A percentile compares a stretch with the other conserved stretches of the same genome.
phyloP scores from a whole-genome alignment of 2,797 vertebrate species.

The Apogon hyalosoma region DNA sequence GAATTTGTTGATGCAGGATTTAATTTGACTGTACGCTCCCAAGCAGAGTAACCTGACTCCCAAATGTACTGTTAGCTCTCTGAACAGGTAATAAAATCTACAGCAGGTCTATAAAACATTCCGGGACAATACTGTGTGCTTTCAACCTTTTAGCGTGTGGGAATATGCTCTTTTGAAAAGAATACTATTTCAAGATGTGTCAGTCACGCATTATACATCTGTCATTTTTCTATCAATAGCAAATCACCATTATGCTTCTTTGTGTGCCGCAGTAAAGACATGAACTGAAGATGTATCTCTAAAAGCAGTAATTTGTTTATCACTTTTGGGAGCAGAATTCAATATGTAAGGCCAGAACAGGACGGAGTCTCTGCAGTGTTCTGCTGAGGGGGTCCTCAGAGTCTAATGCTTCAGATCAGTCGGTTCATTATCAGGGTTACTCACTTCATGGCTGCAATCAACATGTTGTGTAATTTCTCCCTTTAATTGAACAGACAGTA shows the following conservation, averaged over 20 bases:
- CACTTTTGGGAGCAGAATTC: neutral
- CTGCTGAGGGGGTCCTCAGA: slow-evolving; percentile 30
- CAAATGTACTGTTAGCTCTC: neutral
- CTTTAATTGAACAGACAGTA: slow-evolving; percentile 37
- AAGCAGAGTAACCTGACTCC: neutral
- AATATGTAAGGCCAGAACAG: slow-evolving; percentile 10
- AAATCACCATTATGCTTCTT: neutral
- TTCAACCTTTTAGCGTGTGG: neutral
- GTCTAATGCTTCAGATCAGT: slow-evolving; percentile 49
- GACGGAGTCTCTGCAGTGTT: neutral
- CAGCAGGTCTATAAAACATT: neutral
- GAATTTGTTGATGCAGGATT: slow-evolving; percentile 4
- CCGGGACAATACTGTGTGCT: neutral
- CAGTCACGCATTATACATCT: neutral
- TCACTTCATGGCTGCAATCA: slow-evolving; percentile 61
- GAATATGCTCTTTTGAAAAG: neutral
- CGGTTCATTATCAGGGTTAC: slow-evolving; percentile 43
- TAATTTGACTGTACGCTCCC: neutral
- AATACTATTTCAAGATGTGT: neutral
- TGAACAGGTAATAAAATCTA: neutral
- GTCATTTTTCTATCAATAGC: neutral
- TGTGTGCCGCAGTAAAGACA: slow-evolving; percentile 2
- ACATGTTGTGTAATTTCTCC: slow-evolving; percentile 56
- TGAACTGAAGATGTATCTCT: neutral
- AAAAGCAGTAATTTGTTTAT: neutral